These are phyloP conservation scores for Danaus melanippus DNA, from an alignment of 1,140 invertebrate species.

Conservation along the genomic window DNA sequence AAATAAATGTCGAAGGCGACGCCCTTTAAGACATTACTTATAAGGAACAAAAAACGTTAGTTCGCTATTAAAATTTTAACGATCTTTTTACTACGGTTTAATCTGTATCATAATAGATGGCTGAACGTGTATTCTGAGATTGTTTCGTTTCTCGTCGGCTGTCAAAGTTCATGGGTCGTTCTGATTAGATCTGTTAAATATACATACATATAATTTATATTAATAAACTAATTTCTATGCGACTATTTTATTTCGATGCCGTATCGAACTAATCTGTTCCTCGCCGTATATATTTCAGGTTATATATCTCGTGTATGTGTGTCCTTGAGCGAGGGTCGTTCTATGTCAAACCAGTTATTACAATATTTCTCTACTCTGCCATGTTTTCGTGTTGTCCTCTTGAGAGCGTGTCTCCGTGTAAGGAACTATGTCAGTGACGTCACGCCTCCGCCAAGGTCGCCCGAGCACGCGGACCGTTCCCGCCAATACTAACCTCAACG, in stretches of 20 bases:
- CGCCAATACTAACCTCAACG: conserved; percentile 43
- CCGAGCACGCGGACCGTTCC: conserved; percentile 46
- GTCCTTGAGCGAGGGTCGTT: no score
- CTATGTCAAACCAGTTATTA: no score
- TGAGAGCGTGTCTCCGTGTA: not conserved
- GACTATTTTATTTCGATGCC: no score
- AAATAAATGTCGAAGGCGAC: conserved; percentile 37
- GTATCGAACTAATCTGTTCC: no score
- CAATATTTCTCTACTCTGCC: no score
- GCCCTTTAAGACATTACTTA: conserved; percentile 50
- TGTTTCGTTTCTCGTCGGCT: conserved; percentile 9
- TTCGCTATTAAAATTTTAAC: conserved; percentile 59
- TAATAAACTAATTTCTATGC: no score
- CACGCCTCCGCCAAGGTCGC: conserved; percentile 48
- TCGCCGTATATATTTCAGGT: no score
- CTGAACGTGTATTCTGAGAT: conserved; percentile 33
- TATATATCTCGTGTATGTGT: no score
- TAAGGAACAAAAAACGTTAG: conserved; percentile 48
- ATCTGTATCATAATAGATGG: conserved; percentile 47
- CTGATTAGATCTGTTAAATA: conserved; percentile 18
- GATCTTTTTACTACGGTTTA: conserved; percentile 62
- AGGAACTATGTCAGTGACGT: conserved; percentile 67
- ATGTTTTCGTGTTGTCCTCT: no score
- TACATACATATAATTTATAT: no score
- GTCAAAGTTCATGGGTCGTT: conserved; percentile 21